These are phyloP conservation scores for Camponotus fellah DNA, from an alignment of 2,888 invertebrate species.

Conservation along the genomic window DNA sequence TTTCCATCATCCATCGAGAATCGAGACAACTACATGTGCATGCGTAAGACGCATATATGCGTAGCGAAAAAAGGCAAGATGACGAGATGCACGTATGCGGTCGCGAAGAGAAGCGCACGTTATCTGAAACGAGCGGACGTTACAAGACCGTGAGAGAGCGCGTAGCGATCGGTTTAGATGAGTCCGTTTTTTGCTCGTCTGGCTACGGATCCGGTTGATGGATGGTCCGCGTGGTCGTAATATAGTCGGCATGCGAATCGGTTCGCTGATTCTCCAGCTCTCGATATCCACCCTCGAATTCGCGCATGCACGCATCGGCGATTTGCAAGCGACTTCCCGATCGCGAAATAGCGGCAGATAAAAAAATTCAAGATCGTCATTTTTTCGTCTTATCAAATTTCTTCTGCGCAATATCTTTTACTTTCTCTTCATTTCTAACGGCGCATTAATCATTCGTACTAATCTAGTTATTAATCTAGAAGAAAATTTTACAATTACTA, in stretches of 20 bases:
- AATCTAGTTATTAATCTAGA: not conserved
- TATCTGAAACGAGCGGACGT: conserved; percentile 66
- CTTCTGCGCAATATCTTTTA: not conserved
- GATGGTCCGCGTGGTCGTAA: conserved; percentile 60
- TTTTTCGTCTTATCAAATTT: conserved; percentile 12
- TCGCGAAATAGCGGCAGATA: conserved; percentile 4
- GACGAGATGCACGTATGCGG: conserved; percentile 26
- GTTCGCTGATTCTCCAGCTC: conserved; percentile 5
- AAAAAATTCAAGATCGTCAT: conserved; percentile 14
- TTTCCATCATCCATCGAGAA: not conserved
- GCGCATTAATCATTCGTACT: not conserved
- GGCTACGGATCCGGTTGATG: conserved; percentile 72
- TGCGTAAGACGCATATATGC: conserved; percentile 21
- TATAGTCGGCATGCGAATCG: conserved; percentile 48
- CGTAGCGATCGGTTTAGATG: conserved; percentile 74
- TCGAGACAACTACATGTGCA: not conserved
- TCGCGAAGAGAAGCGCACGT: conserved; percentile 49
- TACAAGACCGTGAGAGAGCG: conserved; percentile 67
- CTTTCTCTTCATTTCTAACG: not conserved
- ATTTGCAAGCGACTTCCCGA: conserved; percentile 6
- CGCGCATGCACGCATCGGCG: conserved; percentile 8
- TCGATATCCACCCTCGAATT: conserved; percentile 29
- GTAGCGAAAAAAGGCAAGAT: conserved; percentile 29
- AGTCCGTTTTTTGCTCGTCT: conserved; percentile 73
- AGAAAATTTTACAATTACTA: not conserved